Percentiles rank a stretch among this genome's conserved stretches.
Evolutionary conservation across 2,797 vertebrate species (phyloP).

Genomic region (Sternarchorhynchus goeldii): DNA sequence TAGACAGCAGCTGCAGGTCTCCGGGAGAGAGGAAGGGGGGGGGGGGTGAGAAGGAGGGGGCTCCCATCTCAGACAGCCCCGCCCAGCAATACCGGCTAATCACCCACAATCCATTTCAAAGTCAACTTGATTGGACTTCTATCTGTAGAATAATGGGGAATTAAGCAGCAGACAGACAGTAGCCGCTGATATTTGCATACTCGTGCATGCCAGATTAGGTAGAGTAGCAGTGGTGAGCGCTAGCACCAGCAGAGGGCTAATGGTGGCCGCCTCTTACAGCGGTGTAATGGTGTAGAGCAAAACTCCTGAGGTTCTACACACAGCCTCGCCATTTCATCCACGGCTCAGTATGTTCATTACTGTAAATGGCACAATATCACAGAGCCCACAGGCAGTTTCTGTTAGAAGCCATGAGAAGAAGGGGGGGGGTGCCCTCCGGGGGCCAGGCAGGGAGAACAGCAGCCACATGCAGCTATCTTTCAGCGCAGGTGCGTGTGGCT

Average conservation of each 20-base stretch:
- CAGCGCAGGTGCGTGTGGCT: no score
- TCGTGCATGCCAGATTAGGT: slow-evolving; percentile 69
- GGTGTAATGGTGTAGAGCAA: slow-evolving; percentile 72
- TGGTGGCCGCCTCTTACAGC: slow-evolving; percentile 71
- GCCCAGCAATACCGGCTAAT: slow-evolving; percentile 76
- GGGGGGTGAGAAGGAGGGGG: slow-evolving; percentile 51
- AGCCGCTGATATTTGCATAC: slow-evolving; percentile 78
- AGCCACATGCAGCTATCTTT: no score
- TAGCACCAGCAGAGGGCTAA: slow-evolving; percentile 65
- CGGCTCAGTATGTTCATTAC: slow-evolving; percentile 67
- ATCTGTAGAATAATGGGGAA: slow-evolving; percentile 74
- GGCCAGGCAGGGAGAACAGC: not conserved
- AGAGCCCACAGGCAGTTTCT: slow-evolving; percentile 30
- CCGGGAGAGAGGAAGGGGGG: slow-evolving; percentile 36
- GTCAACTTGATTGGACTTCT: slow-evolving; percentile 77
- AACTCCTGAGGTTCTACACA: slow-evolving; percentile 63
- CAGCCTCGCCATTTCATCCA: slow-evolving; percentile 66
- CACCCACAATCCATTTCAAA: slow-evolving; percentile 82
- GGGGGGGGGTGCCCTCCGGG: not conserved
- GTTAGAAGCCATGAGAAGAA: not conserved
- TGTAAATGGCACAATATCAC: slow-evolving; percentile 56
- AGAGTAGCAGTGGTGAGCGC: slow-evolving; percentile 68
- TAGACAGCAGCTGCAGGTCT: slow-evolving; percentile 71
- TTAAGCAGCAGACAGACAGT: slow-evolving; percentile 75
- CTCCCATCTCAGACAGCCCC: slow-evolving; percentile 65